Evolutionary conservation across 2,888 invertebrate species (phyloP).

Genomic region (Mayetiola destructor): DNA sequence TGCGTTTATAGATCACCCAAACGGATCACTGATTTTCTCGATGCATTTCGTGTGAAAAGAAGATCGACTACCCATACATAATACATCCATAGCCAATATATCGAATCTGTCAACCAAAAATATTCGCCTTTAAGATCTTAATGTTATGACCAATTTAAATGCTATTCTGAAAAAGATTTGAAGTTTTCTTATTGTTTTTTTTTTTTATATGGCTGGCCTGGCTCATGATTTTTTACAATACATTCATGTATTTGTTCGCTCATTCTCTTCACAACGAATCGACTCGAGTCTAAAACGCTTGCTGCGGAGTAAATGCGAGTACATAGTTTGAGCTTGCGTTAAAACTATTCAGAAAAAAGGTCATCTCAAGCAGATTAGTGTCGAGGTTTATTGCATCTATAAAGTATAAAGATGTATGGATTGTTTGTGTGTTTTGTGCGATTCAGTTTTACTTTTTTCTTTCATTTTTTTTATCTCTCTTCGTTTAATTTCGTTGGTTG

Average conservation of each 20-base stretch:
- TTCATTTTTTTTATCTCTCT: too few species aligned
- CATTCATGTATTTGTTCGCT: background rate
- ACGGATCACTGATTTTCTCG: too few species aligned
- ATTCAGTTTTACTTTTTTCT: background rate
- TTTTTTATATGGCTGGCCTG: background rate
- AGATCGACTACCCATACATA: too few species aligned
- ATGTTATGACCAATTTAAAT: background rate
- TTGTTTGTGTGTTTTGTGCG: background rate
- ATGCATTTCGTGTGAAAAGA: too few species aligned
- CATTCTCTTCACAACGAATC: background rate
- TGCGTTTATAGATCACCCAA: too few species aligned
- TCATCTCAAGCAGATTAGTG: constrained; percentile 15
- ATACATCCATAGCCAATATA: too few species aligned
- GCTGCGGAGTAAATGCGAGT: too few species aligned
- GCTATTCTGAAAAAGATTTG: constrained; percentile 2
- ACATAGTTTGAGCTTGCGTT: constrained; percentile 1
- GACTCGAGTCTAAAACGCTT: too few species aligned
- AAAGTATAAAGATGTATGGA: constrained; percentile 9
- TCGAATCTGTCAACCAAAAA: too few species aligned
- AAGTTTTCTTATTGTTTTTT: background rate
- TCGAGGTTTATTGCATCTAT: constrained; percentile 14
- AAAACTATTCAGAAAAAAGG: constrained; percentile 14
- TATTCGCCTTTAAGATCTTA: too few species aligned
- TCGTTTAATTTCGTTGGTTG: too few species aligned
- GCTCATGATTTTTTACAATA: background rate